A percentile compares a stretch with the other conserved stretches of the same genome.
These are phyloP conservation scores for Hoplodrina ambigua DNA, from an alignment of 2,888 invertebrate genomes.

Conservation along the genomic window DNA sequence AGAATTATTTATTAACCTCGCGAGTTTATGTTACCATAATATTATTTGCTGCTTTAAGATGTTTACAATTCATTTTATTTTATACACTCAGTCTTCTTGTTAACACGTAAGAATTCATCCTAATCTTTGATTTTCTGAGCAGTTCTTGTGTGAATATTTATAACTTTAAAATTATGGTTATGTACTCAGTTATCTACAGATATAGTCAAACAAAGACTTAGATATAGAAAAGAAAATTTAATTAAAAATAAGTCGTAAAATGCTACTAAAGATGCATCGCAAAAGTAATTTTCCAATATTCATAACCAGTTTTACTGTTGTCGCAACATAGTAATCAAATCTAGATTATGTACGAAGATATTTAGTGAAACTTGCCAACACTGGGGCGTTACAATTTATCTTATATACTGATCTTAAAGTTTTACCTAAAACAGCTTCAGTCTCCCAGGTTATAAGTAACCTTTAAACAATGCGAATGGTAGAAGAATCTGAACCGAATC, in stretches of 20 bases:
- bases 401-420: conserved; percentile 18
- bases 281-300: conserved; percentile 13
- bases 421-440: conserved; percentile 27
- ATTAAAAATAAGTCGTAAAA: conserved; percentile 18
- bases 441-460: conserved; percentile 38
- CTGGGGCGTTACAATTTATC: not conserved
- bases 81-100: not conserved
- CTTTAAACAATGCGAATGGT: conserved; percentile 55
- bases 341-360: not conserved
- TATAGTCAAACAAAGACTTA: conserved; percentile 1
- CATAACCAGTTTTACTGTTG: conserved; percentile 11
- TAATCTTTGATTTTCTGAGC: not conserved
- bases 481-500: conserved; percentile 64
- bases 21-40: conserved; percentile 33
- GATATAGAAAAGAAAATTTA: conserved; percentile 18
- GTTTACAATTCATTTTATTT: not conserved
- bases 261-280: not conserved
- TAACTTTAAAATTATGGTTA: not conserved
- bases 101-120: not conserved
- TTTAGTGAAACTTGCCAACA: not conserved
- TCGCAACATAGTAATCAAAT: not conserved
- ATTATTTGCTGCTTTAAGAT: conserved; percentile 23
- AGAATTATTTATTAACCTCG: conserved; percentile 62
- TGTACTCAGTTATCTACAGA: not conserved
- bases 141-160: not conserved